These are phyloP conservation scores for Amblyopsis rosae DNA, from an alignment of 2,113 vertebrate species.

Conservation along the genomic window DNA sequence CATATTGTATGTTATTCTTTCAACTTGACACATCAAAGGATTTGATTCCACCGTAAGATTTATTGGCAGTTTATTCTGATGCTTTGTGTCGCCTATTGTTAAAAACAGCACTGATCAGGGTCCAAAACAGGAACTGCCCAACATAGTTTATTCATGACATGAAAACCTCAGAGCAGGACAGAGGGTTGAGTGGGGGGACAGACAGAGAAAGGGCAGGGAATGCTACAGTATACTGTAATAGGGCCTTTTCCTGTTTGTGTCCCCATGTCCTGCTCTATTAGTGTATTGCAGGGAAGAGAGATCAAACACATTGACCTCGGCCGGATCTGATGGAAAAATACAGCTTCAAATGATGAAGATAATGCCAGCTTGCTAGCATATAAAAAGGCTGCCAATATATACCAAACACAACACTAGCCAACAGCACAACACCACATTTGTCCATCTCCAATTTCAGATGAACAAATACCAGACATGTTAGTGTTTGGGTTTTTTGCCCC, in stretches of 20 bases:
- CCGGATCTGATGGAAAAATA: constrained; percentile 4
- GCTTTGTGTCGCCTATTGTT: constrained; percentile 33
- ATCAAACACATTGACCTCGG: background rate
- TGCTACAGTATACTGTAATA: constrained; percentile 18
- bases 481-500: constrained; percentile 36
- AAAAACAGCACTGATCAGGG: constrained; percentile 29
- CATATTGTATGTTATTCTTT: no score
- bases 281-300: constrained; percentile 28
- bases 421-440: no score
- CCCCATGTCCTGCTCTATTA: constrained; percentile 58
- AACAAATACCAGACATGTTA: constrained; percentile 5
- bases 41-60: constrained; percentile 31
- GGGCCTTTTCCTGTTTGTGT: constrained; percentile 70
- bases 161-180: constrained; percentile 23
- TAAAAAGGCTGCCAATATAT: no score
- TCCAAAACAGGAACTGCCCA: constrained; percentile 56
- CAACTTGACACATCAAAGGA: no score
- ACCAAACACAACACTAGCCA: no score
- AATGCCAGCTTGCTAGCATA: no score
- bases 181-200: constrained; percentile 24
- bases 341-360: no score
- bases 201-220: constrained; percentile 33
- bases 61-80: constrained; percentile 41
- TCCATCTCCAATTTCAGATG: no score
- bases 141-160: constrained; percentile 45